Base-by-base conservation (phyloP, 2,113 vertebrate species). In the Neomonachus schauinslandi region DNA sequence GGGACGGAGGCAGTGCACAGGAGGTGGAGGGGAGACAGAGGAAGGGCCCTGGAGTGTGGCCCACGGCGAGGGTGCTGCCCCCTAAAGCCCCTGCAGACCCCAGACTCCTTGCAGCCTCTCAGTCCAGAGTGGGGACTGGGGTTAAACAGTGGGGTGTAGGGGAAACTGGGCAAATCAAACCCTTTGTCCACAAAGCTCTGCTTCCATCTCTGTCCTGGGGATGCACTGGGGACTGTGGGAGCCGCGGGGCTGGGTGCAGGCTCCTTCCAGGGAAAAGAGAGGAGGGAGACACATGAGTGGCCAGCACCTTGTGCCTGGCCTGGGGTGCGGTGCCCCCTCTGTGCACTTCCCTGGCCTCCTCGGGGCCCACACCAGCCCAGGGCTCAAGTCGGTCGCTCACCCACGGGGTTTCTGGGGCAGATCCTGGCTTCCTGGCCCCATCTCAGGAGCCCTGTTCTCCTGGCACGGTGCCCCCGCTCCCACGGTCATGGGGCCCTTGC, bases 161-260 rank as follows among this genome's bases (percentile, higher is more conserved):
- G 7, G 49, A 12, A n/a, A 7, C 14, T 4, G 59, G 31, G 89
- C 31, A 15, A 28, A 28, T 22, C 22, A 16, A 6, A 42, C 22
- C 61, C 36, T 36, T 67, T 15, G 13, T 33, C 18, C 57, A 53
- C 1, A 7, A 57, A n/a, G 53, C 55, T 81, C 36, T 9, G 49
- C 84, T 33, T 83, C 83, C 31, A 36, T 5, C 26, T 36, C 36
- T 14, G 39, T 71, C 65, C 79, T 1, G 0, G 51, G 42, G 31
- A 55, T 0, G 0, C 24, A 0, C 5, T 1, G 14, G 57, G 59
- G 53, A 1, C 16, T 6, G 2, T 0, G n/a, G 91, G 53, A 18
- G 4, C n/a, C 5, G 0, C 12, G 21, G 71, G 81, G 46, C 61
- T 3, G 5, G 33, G 28, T 15, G 8, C 12, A 61, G 0, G 3